phyloP scores from a whole-genome alignment of 1,140 invertebrate genomes.

The Adoxophyes honmai region DNA sequence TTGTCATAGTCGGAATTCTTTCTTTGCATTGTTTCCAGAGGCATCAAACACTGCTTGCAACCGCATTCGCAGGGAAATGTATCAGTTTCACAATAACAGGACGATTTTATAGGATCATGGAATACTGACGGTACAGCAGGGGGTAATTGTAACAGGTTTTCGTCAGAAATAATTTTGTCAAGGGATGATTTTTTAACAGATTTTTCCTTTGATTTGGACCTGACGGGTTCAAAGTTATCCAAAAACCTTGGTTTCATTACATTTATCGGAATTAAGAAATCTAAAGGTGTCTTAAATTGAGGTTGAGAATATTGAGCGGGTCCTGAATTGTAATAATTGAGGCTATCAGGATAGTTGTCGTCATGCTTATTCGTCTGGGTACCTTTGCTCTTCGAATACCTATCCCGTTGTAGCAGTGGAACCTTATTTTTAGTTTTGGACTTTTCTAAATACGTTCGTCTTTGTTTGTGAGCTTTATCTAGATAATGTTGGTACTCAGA shows the following conservation, averaged over 20 bases:
- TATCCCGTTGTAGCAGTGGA: constrained; percentile 49
- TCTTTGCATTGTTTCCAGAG: constrained; percentile 19
- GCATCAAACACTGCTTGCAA: constrained; percentile 50
- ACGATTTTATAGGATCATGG: constrained; percentile 22
- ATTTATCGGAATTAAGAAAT: constrained; percentile 38
- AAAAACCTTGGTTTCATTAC: constrained; percentile 25
- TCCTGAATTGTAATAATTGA: constrained; percentile 22
- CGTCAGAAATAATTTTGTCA: constrained; percentile 26
- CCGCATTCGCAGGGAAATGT: constrained; percentile 50
- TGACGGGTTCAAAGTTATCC: constrained; percentile 18
- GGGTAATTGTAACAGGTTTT: constrained; percentile 27
- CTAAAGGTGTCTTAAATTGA: constrained; percentile 29
- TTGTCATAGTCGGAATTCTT: background rate
- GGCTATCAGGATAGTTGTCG: constrained; percentile 18
- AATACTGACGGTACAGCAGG: constrained; percentile 16
- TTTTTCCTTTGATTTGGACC: constrained; percentile 19
- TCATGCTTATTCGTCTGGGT: constrained; percentile 24
- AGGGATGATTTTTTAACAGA: constrained; percentile 16
- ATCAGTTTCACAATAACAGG: constrained; percentile 48
- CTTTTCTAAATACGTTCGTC: constrained; percentile 45
- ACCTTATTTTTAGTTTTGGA: constrained; percentile 58
- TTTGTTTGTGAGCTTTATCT: constrained; percentile 60
- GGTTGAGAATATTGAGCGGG: constrained; percentile 21
- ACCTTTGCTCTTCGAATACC: constrained; percentile 41
- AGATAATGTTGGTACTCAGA: constrained; percentile 61